Evolutionary conservation across 2,888 invertebrate species (phyloP), one percentile per base, ranked within the genome.

Genomic region (Chymomyza amoena): DNA sequence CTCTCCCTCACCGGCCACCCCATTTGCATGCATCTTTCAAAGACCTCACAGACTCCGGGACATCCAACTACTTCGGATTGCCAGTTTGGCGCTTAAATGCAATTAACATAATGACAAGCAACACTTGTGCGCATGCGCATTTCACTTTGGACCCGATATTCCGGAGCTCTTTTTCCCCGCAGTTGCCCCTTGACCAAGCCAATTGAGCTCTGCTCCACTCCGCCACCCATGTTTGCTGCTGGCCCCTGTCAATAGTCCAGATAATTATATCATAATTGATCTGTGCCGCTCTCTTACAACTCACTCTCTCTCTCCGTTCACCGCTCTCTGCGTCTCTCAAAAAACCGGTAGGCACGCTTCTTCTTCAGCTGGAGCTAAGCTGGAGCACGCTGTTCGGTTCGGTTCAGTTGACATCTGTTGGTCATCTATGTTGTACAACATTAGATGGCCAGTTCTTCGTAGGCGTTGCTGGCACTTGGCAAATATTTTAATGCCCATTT

Each of bases 51-150:
- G 18, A 5, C 39, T 50, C 62, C 28, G 51, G 52, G 52, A 16
- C 16, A 54, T 7, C 18, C 15, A 18, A 54, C 51, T 15, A 51
- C 52, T 9, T 18, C 15, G 16, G 52, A 54, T 18, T 16, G 67
- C 52, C 66, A 62, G 28, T 72, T 81, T 85, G 89, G 88, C 89
- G 88, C 88, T 86, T 89, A 79, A 85, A 86, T 80, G 84, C 89
- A 85, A 89, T 84, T 89, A 85, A 89, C 89, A 89, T 84, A 89
- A 87, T 89, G 83, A 84, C 83, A 88, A 88, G 83, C 83, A 84
- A 84, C 83, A 84, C 89, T 89, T 89, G 80, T 86, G 79, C 78
- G 89, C 89, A 74, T 84, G 87, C 86, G 83, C 89, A 87, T 87
- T 84, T 85, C 84, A 87, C 89, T 84, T 32, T 73, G 60, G 59